phyloP scores from a whole-genome alignment of 1,140 invertebrate species.

The Zaprionus davidi region DNA sequence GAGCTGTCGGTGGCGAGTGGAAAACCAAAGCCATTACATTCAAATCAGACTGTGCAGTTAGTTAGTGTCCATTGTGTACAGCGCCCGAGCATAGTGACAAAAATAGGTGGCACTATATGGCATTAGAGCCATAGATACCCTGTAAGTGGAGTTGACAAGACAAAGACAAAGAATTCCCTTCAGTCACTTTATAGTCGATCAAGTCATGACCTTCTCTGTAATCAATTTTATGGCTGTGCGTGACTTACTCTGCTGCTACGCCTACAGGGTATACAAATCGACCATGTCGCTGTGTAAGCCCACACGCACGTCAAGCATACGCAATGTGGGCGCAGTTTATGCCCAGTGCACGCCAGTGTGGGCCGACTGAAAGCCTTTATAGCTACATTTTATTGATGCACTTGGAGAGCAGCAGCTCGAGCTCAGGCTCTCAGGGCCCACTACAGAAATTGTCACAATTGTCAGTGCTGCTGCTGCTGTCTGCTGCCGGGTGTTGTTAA shows the following conservation, averaged over 20 bases:
- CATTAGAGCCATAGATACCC: neutral
- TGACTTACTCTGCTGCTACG: neutral
- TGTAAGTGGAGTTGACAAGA: neutral
- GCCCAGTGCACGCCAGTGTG: constrained; percentile 19
- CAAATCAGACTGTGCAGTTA: constrained; percentile 76
- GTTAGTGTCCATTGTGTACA: constrained; percentile 76
- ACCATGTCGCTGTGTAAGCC: neutral
- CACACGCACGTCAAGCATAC: constrained; percentile 58
- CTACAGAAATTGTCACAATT: constrained; percentile 62
- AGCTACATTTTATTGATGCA: constrained; percentile 72
- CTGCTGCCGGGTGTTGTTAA: constrained; percentile 29
- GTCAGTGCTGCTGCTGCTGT: constrained; percentile 7
- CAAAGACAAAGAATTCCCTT: too few species aligned
- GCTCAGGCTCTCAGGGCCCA: constrained; percentile 13
- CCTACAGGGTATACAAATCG: constrained; percentile 12
- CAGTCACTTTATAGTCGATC: too few species aligned
- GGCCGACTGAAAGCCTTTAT: constrained; percentile 51
- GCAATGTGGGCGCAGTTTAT: constrained; percentile 55
- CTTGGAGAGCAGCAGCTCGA: constrained; percentile 24
- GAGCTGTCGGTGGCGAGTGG: constrained; percentile 1
- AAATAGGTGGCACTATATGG: neutral
- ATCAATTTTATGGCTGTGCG: neutral
- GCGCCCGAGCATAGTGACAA: neutral
- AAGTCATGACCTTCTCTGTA: too few species aligned
- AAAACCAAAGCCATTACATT: constrained; percentile 73